Evolutionary conservation across 1,140 invertebrate genomes (phyloP).

Genomic region (Drosophila fuyamai): DNA sequence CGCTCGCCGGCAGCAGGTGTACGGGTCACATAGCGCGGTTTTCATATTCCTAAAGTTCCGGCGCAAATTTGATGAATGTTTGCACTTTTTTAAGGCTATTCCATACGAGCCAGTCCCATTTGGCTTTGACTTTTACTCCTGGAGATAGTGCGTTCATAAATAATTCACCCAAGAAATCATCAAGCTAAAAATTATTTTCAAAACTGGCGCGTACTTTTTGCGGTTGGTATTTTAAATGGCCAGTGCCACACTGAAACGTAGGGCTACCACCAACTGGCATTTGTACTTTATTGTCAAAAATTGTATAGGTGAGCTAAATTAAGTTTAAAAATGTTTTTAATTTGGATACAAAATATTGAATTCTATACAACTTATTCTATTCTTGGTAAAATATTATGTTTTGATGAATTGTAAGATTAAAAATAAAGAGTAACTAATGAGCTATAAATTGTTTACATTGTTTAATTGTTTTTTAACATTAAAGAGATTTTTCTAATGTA

Average conservation of each 20-base stretch:
- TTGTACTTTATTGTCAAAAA: not conserved
- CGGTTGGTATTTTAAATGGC: not conserved
- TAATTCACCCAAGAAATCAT: not conserved
- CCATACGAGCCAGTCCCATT: constrained; percentile 8
- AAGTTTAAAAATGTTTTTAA: no score
- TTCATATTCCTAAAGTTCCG: constrained; percentile 67
- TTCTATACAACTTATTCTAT: no score
- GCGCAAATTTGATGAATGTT: constrained; percentile 61
- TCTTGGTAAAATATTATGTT: no score
- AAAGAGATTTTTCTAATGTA: no score
- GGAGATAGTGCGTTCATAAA: constrained; percentile 16
- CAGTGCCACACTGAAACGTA: not conserved
- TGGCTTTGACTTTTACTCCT: not conserved
- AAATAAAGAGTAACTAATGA: no score
- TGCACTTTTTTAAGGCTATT: constrained; percentile 13
- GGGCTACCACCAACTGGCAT: not conserved
- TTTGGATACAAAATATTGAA: no score
- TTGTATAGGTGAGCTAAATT: no score
- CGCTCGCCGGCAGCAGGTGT: constrained; percentile 49
- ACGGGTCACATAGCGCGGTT: constrained; percentile 62
- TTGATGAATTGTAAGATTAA: no score
- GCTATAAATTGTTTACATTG: no score
- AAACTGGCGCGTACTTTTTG: not conserved
- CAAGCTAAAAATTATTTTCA: not conserved
- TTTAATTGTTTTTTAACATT: no score